Conservation (phyloP, 2,888 invertebrate genomes). For the Aphodius sticticus region DNA sequence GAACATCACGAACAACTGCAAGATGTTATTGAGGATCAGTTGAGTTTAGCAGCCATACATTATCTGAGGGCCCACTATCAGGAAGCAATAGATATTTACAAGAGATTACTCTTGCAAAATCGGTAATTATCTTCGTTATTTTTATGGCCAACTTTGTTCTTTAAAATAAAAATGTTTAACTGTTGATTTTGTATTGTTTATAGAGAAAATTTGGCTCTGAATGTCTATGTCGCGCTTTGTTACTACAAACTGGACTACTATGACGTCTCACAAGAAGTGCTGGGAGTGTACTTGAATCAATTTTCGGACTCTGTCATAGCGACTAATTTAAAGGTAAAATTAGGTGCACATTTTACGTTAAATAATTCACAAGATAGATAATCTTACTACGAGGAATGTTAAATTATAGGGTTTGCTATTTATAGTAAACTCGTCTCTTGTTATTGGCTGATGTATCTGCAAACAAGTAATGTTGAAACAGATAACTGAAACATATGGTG, state of each 20-base stretch:
- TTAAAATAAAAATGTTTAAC: background rate
- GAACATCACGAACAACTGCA: conserved; percentile 84
- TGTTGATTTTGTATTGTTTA: conserved; percentile 46
- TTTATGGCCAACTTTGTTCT: background rate
- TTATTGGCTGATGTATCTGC: too few relatives aligned
- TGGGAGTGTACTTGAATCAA: conserved; percentile 90
- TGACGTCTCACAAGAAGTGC: conserved; percentile 97
- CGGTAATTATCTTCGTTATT: conserved; percentile 65
- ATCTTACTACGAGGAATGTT: too few relatives aligned
- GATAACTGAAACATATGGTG: too few relatives aligned
- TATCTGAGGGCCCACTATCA: conserved; percentile 96
- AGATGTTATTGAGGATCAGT: conserved; percentile 92
- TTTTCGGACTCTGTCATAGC: conserved; percentile 95
- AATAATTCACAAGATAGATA: too few relatives aligned
- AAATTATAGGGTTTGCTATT: too few relatives aligned
- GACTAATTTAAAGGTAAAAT: conserved; percentile 83
- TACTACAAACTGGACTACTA: conserved; percentile 99
- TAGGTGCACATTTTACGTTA: background rate
- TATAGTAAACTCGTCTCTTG: too few relatives aligned
- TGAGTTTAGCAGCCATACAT: conserved; percentile 95
- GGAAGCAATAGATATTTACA: conserved; percentile 98
- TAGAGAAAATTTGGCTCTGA: conserved; percentile 91
- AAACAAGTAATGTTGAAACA: too few relatives aligned
- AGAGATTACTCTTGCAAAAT: conserved; percentile 88
- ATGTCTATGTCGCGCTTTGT: conserved; percentile 96